Percentiles rank a stretch among this genome's conserved stretches.
Conservation (phyloP, 2,113 vertebrate species). For the Castor canadensis region DNA sequence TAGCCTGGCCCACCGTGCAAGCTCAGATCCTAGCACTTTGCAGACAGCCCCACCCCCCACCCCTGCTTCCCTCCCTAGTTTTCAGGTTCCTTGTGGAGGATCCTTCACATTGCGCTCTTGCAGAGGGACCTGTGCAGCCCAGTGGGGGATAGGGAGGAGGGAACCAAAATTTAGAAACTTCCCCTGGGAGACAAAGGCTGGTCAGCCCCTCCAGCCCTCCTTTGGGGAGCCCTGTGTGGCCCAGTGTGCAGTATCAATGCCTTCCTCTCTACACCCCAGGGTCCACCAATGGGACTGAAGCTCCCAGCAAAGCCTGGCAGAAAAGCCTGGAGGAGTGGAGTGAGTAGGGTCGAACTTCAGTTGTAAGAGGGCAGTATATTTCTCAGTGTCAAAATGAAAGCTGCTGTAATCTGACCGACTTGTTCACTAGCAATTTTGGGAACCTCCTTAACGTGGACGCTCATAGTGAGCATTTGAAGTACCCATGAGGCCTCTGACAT, state of each 20-base stretch:
- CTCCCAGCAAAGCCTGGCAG: background rate
- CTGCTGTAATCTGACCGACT: accelerated
- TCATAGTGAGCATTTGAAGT: accelerated
- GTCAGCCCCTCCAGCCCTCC: background rate
- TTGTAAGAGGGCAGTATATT: accelerated
- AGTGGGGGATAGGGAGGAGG: accelerated
- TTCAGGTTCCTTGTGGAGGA: background rate
- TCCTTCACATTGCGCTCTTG: background rate
- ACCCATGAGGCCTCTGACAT: background rate
- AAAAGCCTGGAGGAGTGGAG: accelerated
- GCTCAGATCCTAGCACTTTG: too few relatives aligned
- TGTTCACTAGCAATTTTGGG: accelerated
- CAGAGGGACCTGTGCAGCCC: too few relatives aligned
- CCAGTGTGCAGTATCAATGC: accelerated
- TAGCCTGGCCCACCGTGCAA: accelerated
- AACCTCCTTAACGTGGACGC: background rate
- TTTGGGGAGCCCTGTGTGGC: background rate
- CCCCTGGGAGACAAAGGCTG: too few relatives aligned
- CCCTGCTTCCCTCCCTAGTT: background rate
- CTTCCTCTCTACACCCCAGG: too few relatives aligned
- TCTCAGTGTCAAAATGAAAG: accelerated
- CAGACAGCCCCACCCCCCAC: background rate
- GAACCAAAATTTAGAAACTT: too few relatives aligned
- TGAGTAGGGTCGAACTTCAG: accelerated
- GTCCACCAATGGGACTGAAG: accelerated